phyloP scores from a whole-genome alignment of 1,140 invertebrate genomes.

The Aphis craccivora region DNA sequence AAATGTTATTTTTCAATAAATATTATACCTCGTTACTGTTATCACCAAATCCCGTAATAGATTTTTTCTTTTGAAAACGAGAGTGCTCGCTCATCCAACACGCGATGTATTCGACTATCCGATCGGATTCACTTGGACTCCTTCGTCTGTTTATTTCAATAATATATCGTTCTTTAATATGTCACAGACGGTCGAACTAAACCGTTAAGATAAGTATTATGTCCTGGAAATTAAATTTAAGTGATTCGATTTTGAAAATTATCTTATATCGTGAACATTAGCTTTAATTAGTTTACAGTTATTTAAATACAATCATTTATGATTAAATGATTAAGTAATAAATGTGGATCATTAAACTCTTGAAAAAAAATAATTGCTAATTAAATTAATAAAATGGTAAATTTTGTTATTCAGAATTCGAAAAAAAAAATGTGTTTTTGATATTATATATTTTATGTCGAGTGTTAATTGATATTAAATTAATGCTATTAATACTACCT shows the following conservation, averaged over 20 bases:
- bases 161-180: background rate
- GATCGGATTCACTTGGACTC: conserved; percentile 15
- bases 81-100: background rate
- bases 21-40: background rate
- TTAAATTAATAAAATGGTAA: background rate
- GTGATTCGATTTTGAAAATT: background rate
- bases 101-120: background rate
- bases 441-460: background rate
- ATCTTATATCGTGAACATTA: background rate
- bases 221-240: background rate
- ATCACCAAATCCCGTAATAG: background rate
- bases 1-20: background rate
- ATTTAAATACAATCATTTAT: no score
- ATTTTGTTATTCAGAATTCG: background rate
- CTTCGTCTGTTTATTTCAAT: background rate
- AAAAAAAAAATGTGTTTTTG: background rate
- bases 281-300: background rate
- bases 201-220: background rate
- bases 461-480: background rate
- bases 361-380: background rate
- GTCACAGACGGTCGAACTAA: background rate
- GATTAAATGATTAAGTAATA: background rate
- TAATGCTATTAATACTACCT: background rate
- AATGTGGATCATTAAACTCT: background rate
- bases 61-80: background rate